Evolutionary conservation across 2,888 invertebrate species (phyloP).

Genomic region (Stenolophus ochropezus): DNA sequence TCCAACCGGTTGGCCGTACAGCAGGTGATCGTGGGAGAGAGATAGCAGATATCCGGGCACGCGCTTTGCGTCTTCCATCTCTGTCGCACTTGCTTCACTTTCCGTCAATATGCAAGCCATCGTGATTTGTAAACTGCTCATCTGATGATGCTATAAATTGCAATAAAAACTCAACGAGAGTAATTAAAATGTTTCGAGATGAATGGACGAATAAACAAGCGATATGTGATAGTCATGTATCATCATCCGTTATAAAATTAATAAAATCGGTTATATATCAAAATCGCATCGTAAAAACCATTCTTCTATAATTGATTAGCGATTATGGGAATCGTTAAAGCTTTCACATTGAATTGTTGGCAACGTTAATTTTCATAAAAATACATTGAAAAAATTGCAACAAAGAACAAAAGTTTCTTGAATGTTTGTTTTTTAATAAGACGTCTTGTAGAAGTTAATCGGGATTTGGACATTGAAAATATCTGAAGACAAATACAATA

Average conservation of each 20-base stretch:
- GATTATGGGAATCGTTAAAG: constrained; percentile 3
- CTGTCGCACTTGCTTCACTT: constrained; percentile 10
- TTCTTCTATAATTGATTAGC: background rate
- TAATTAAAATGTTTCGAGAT: constrained; percentile 34
- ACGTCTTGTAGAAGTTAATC: too few relatives aligned
- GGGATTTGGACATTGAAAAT: too few relatives aligned
- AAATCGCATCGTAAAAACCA: constrained; percentile 7
- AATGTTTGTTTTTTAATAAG: too few relatives aligned
- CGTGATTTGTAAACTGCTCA: constrained; percentile 29
- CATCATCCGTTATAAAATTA: constrained; percentile 30
- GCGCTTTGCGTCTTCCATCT: constrained; percentile 15
- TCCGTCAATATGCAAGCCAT: constrained; percentile 16
- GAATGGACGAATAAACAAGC: constrained; percentile 24
- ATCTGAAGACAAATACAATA: too few relatives aligned
- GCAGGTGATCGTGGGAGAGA: constrained; percentile 23
- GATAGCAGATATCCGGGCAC: constrained; percentile 2
- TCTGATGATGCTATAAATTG: constrained; percentile 26
- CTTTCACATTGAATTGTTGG: background rate
- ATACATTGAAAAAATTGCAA: too few relatives aligned
- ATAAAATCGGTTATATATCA: constrained; percentile 28
- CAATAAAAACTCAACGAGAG: constrained; percentile 14
- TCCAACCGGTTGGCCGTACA: constrained; percentile 15
- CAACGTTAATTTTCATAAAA: background rate
- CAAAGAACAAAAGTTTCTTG: too few relatives aligned
- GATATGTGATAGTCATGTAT: constrained; percentile 22